Percentiles rank a stretch among this genome's conserved stretches.
These are phyloP conservation scores for Villa cingulata DNA, from an alignment of 2,888 invertebrate species.

Conservation along the genomic window DNA sequence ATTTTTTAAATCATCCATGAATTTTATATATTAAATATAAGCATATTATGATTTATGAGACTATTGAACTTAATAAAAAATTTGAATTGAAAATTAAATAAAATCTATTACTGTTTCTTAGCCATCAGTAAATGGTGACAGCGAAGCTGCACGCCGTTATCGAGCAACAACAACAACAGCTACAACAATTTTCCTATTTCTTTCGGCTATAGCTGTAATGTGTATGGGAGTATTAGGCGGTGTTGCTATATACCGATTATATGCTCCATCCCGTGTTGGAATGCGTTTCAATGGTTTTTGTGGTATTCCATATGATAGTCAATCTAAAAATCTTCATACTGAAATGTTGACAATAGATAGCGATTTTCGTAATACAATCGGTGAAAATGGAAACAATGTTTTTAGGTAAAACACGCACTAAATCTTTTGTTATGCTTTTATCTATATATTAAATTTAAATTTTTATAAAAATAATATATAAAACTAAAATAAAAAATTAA, in stretches of 20 bases:
- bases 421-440: not conserved
- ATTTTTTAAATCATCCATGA: no score
- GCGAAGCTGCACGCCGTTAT: slow-evolving; percentile 36
- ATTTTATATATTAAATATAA: no score
- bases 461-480: not conserved
- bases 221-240: slow-evolving; percentile 58
- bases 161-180: slow-evolving; percentile 42
- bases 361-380: not conserved
- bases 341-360: not conserved
- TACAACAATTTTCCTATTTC: slow-evolving; percentile 52
- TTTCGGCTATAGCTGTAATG: slow-evolving; percentile 55
- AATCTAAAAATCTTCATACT: slow-evolving; percentile 4
- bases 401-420: not conserved
- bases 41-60: no score
- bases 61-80: no score
- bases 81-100: no score
- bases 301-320: slow-evolving; percentile 31
- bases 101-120: slow-evolving; percentile 20
- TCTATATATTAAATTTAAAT: not conserved
- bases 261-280: slow-evolving; percentile 44
- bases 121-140: slow-evolving; percentile 34
- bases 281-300: slow-evolving; percentile 32
- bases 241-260: slow-evolving; percentile 61
- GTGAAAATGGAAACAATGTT: not conserved
- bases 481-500: no score